Base-by-base conservation (phyloP, 1,140 invertebrate species). In the Orchesella cincta region DNA sequence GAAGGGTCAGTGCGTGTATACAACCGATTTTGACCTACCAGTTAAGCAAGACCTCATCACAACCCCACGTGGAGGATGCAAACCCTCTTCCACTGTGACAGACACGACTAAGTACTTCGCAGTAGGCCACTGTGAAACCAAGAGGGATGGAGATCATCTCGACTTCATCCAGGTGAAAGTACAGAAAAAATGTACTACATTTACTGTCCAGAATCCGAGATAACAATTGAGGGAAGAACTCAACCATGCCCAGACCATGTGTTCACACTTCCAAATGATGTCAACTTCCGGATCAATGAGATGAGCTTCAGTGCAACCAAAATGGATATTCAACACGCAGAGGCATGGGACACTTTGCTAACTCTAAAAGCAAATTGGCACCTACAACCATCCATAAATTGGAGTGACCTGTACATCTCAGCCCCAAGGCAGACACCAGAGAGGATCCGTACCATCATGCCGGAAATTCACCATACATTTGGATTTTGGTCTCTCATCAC, bases 81-180 rank as follows among this genome's bases (percentile, higher is more conserved):
- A n/a, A n/a, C n/a, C n/a, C n/a, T n/a, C n/a, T n/a, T n/a, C n/a
- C n/a, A n/a, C n/a, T n/a, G n/a, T n/a, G n/a, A n/a, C n/a, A n/a
- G n/a, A n/a, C n/a, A n/a, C n/a, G n/a, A n/a, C n/a, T n/a, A n/a
- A n/a, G n/a, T n/a, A n/a, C n/a, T n/a, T n/a, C n/a, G n/a, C n/a
- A n/a, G n/a, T n/a, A n/a, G n/a, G n/a, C n/a, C n/a, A n/a, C n/a
- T n/a, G n/a, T n/a, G 16, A 23, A 16, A 34, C 52, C n/a, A n/a
- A n/a, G n/a, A n/a, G 8, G 0, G 0, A 1, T 67, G 23, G 23
- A 0, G 52, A 75, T 3, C 28, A 62, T 20, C 1, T 1, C 0
- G 54, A 75, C 18, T 75, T 62, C 31, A 34, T 75, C 14, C 74
- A 75, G 28, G 36, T 75, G 1, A 75, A 75, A 31, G 28, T 31